Conservation (phyloP, 2,797 vertebrate genomes). For the Mallotus villosus region DNA sequence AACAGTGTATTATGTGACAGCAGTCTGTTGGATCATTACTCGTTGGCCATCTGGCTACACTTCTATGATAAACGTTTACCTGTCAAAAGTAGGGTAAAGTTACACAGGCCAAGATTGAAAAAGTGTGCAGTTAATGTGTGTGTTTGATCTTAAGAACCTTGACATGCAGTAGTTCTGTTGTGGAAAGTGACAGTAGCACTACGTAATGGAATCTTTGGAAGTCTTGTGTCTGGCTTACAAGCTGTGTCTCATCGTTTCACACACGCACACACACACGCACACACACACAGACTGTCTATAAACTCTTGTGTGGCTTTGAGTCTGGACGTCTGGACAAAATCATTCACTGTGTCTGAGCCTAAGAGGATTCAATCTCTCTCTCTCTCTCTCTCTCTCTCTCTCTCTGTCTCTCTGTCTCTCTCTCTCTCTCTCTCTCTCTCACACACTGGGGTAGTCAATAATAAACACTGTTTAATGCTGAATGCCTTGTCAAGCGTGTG, state of each 20-base stretch:
- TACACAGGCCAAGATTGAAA: slow-evolving; percentile 26
- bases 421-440: neutral
- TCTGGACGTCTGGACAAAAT: slow-evolving; percentile 55
- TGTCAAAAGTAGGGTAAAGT: slow-evolving; percentile 32
- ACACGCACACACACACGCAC: neutral
- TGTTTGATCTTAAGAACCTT: slow-evolving; percentile 30
- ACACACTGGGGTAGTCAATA: neutral
- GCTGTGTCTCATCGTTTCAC: slow-evolving; percentile 69
- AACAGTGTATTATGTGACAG: neutral
- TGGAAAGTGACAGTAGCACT: slow-evolving; percentile 57
- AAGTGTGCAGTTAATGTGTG: slow-evolving; percentile 38
- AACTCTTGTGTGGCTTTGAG: slow-evolving; percentile 21
- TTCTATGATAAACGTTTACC: slow-evolving; percentile 33
- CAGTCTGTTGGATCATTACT: neutral
- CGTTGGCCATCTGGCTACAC: neutral
- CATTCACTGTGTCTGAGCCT: slow-evolving; percentile 25
- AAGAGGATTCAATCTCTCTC: slow-evolving; percentile 3
- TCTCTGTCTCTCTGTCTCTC: neutral
- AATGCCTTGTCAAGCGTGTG: neutral
- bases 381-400: neutral
- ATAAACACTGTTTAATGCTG: neutral
- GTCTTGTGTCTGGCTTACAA: slow-evolving; percentile 74
- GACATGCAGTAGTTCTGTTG: slow-evolving; percentile 58
- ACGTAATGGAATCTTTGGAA: slow-evolving; percentile 80
- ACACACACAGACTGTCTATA: neutral